Evolutionary conservation across 1,140 invertebrate species (phyloP).

Genomic region (Anoplolepis gracilipes): DNA sequence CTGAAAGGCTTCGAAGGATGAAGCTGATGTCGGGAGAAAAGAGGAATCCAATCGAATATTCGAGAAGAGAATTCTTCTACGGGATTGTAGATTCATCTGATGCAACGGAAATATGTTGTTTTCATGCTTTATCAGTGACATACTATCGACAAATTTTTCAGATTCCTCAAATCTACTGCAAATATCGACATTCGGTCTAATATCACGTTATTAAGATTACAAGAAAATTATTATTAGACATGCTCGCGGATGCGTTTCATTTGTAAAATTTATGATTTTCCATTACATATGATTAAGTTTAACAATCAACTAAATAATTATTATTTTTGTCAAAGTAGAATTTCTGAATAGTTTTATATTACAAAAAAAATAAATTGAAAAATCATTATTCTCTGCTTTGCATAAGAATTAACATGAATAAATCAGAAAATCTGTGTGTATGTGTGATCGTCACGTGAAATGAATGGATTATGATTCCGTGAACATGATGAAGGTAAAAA

Average conservation of each 20-base stretch:
- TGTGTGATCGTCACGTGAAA: neutral
- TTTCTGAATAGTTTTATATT: neutral
- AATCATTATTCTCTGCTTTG: neutral
- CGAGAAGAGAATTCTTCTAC: neutral
- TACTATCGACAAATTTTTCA: conserved; percentile 16
- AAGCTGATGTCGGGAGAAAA: conserved; percentile 40
- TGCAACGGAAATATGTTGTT: conserved; percentile 36
- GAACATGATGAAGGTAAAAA: neutral
- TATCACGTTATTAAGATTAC: conserved; percentile 3
- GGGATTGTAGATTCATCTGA: neutral
- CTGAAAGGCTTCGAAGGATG: conserved; percentile 27
- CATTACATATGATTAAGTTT: neutral
- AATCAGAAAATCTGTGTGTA: neutral
- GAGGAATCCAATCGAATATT: conserved; percentile 53
- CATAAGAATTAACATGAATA: neutral
- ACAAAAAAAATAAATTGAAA: neutral
- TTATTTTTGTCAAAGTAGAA: neutral
- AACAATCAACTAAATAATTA: too few relatives aligned
- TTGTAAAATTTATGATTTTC: conserved; percentile 19
- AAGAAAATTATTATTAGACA: neutral
- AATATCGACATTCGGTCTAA: neutral
- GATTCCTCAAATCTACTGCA: neutral
- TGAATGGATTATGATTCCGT: neutral
- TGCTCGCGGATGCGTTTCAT: neutral
- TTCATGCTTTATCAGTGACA: conserved; percentile 24